Percentiles rank a stretch among this genome's conserved stretches.
phyloP scores from a whole-genome alignment of 2,797 vertebrate species.

The Falco cherrug region DNA sequence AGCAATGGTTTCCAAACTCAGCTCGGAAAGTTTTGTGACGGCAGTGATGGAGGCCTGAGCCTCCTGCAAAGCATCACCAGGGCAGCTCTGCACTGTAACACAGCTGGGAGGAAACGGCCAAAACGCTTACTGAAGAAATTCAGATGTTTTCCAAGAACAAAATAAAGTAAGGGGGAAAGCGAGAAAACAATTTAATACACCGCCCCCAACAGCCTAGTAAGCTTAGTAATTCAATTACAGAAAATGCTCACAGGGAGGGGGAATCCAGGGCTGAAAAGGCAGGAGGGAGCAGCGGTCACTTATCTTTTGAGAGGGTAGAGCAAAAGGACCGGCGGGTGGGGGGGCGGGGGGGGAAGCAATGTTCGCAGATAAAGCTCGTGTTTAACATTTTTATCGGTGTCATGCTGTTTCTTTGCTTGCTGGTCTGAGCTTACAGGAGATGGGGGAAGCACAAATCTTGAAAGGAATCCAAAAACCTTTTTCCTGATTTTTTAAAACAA shows the following conservation, averaged over 20 bases:
- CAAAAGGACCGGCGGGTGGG: background rate
- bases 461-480: background rate
- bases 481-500: background rate
- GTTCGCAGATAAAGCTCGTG: background rate
- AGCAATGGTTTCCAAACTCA: background rate
- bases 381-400: constrained; percentile 17
- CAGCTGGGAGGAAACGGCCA: background rate
- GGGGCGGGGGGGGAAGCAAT: background rate
- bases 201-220: constrained; percentile 27
- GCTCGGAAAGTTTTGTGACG: background rate
- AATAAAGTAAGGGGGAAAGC: background rate
- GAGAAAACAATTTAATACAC: constrained; percentile 9
- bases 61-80: background rate
- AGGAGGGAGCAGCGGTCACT: constrained; percentile 39
- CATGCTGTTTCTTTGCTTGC: background rate
- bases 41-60: background rate
- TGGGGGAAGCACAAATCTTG: background rate
- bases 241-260: constrained; percentile 37
- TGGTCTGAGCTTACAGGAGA: background rate
- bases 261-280: background rate
- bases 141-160: background rate
- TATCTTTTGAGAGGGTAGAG: constrained; percentile 40
- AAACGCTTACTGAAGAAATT: background rate
- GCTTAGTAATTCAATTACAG: constrained; percentile 32
- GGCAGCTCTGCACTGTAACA: background rate